Percentiles rank a stretch among this genome's conserved stretches.
Conservation (phyloP, 2,888 invertebrate species). For the Agrochola circellaris region DNA sequence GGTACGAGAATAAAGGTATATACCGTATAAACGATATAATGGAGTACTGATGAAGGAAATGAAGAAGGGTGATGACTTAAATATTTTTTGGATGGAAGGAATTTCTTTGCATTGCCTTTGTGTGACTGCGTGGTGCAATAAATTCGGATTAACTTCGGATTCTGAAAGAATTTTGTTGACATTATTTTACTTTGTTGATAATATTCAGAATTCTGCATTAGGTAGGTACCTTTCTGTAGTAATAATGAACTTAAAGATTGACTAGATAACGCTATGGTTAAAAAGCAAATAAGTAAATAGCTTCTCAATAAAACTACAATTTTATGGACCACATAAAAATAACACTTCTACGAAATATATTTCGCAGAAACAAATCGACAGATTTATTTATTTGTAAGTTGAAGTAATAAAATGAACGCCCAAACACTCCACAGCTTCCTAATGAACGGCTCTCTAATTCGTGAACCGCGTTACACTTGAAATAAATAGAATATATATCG, state of each 20-base stretch:
- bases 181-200: not conserved
- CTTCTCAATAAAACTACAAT: constrained; percentile 36
- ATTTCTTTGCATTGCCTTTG: not conserved
- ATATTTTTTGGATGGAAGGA: not conserved
- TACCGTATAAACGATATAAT: constrained; percentile 42
- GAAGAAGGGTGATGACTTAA: constrained; percentile 13
- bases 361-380: constrained; percentile 38
- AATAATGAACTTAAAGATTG: not conserved
- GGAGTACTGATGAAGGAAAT: constrained; percentile 38
- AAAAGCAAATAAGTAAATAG: not conserved
- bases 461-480: constrained; percentile 62
- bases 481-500: constrained; percentile 62
- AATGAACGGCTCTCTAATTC: constrained; percentile 47
- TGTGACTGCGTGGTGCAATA: not conserved
- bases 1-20: constrained; percentile 71
- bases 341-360: constrained; percentile 25
- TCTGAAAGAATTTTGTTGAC: not conserved
- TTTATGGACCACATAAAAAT: constrained; percentile 48
- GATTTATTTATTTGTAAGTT: constrained; percentile 43
- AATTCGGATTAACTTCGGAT: not conserved
- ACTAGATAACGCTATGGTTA: not conserved
- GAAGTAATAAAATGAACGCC: constrained; percentile 23
- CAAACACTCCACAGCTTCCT: constrained; percentile 10
- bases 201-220: not conserved
- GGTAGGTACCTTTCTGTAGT: not conserved